Base-by-base conservation (phyloP, 2,888 invertebrate species). In the Lasioglossum morio region DNA sequence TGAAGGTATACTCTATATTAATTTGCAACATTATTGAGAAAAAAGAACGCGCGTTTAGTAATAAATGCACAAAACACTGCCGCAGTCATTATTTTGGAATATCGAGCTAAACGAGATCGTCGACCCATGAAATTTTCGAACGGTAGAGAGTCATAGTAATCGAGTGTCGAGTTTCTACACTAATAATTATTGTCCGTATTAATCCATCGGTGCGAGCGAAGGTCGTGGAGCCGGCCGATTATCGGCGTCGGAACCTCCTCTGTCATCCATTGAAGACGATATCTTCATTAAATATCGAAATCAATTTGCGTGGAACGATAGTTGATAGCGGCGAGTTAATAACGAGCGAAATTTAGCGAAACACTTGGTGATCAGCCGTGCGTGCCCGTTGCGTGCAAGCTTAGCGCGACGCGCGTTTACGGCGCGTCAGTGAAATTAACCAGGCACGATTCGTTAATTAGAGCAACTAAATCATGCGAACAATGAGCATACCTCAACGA, bases 401-500 rank as follows among this genome's bases (percentile, higher is more conserved):
- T 77, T 82, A 84, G 60, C 78, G 72, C 43, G 34, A 34, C 34
- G 76, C 72, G 74, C 79, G 77, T 84, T 90, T 87, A 82, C 81
- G 87, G 86, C 72, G 81, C 86, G 79, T 78, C 75, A 82, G 72
- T 78, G 83, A 83, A 90, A 89, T 88, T 89, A 90, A 86, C 79
- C 88, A 85, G 77, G 75, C 76, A 73, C 72, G 81, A 84, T 88
- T 85, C 85, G 79, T 90, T 90, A 89, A 90, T 90, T 88, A 90
- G 81, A 72, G 77, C 82, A 80, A 88, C 86, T 90, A 89, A 90
- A 90, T 89, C 79, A 87, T 5, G 37, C 4, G 5, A 37, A 37
- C 37, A 37, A 37, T 37, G 4, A 5, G 37, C 0, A 0, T 37
- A 4, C 37, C 4, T 37, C 37, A 37, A 37, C 37, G 37, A 37